These are phyloP conservation scores for Passerculus sandwichensis DNA, from an alignment of 2,797 vertebrate species.

Conservation along the genomic window DNA sequence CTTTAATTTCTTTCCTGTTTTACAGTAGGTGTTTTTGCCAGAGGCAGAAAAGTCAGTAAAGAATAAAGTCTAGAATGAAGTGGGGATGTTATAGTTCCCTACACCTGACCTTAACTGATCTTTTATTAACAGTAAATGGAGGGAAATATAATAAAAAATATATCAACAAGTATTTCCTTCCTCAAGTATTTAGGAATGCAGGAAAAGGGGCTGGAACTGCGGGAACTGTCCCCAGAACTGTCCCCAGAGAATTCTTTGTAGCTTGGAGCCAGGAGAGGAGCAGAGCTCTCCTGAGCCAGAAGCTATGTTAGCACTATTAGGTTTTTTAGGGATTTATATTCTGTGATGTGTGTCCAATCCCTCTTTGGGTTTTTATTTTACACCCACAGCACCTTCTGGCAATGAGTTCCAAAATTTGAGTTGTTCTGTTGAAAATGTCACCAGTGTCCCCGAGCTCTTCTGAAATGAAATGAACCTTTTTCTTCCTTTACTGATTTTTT, in stretches of 20 bases:
- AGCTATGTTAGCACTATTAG: neutral
- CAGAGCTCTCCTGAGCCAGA: neutral
- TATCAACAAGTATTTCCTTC: neutral
- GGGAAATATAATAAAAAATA: neutral
- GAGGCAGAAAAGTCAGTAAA: neutral
- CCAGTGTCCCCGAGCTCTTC: neutral
- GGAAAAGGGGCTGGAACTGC: neutral
- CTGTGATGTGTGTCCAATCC: neutral
- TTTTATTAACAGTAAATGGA: neutral
- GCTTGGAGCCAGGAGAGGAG: neutral
- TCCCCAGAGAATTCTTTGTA: neutral
- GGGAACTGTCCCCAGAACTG: neutral
- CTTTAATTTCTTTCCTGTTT: constrained; percentile 3
- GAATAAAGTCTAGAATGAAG: neutral
- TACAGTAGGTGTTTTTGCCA: neutral
- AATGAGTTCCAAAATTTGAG: neutral
- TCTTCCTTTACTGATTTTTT: neutral
- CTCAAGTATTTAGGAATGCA: neutral
- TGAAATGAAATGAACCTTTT: neutral
- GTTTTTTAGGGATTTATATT: neutral
- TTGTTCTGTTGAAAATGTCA: neutral
- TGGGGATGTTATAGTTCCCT: neutral
- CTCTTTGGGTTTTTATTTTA: neutral
- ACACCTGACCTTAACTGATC: neutral
- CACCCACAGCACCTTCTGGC: neutral